Base-by-base conservation (phyloP, 2,797 vertebrate genomes). In the Telmatherina bonti region DNA sequence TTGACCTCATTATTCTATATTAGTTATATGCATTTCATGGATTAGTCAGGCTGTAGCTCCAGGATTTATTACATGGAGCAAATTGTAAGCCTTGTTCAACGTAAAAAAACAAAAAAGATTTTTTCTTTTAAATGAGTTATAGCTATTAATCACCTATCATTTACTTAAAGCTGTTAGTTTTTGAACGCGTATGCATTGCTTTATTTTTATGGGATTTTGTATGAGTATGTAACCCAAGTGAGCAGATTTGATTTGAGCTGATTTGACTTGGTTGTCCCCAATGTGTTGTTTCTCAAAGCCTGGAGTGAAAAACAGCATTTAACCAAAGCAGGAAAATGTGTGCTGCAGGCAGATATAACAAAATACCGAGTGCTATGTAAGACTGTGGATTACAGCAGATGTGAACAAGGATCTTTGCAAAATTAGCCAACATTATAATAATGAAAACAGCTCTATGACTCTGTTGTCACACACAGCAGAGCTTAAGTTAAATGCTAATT, bases 1-100 rank as follows among this genome's bases (percentile, higher is more conserved):
- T 65, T 74, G 84, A 81, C 85, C 89, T 93, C 74, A 80, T 92
- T 93, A 90, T 88, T 85, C 74, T 78, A 49, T 54, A 83, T 85
- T 83, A 84, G 69, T 68, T 31, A 71, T 67, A 66, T 81, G 77
- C 51, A 70, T 84, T 84, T 88, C 75, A 91, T 47, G 82, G 75
- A 72, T 64, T 62, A 70, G 76, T 82, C 87, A 85, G 41, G 82
- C 66, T 38, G 58, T 60, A 54, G 67, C 70, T 78, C 63, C 15
- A 78, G 38, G 79, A 77, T 72, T 79, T 72, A 67, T 71, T 79
- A 68, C 62, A 43, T 55, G 41, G 31, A 72, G 27, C 22, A 41
- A 41, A 72, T 35, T 68, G n/a, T n/a, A n/a, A n/a, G n/a, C n/a
- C n/a, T n/a, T n/a, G 18, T 62, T 62, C 55, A 56, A 30, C 12